Evolutionary conservation across 2,888 invertebrate genomes (phyloP).

Genomic region (Nomada lathburiana): DNA sequence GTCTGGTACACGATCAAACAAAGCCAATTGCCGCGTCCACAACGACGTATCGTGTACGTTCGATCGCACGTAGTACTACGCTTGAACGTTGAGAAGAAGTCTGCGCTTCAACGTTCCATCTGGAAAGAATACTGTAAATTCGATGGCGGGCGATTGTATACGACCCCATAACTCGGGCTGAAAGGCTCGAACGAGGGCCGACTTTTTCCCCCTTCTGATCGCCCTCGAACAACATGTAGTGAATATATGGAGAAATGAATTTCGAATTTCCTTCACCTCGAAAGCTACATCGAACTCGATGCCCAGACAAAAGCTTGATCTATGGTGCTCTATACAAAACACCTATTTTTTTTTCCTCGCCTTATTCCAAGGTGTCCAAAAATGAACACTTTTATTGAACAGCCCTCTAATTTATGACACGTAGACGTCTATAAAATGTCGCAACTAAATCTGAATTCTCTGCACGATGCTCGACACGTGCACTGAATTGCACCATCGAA

Average conservation of each 20-base stretch:
- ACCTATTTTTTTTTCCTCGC: background rate
- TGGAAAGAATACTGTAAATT: constrained; percentile 47
- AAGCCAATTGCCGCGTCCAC: constrained; percentile 48
- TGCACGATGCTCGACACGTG: background rate
- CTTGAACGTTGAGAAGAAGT: constrained; percentile 33
- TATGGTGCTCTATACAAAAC: constrained; percentile 34
- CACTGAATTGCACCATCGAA: background rate
- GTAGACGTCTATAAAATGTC: constrained; percentile 8
- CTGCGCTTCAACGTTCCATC: constrained; percentile 4
- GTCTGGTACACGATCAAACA: constrained; percentile 22
- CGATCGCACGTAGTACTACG: constrained; percentile 22
- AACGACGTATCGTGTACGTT: constrained; percentile 31
- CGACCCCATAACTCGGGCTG: constrained; percentile 46
- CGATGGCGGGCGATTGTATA: constrained; percentile 35
- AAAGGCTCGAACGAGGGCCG: constrained; percentile 14
- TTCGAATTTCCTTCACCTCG: constrained; percentile 20
- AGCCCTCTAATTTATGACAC: constrained; percentile 25
- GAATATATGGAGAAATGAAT: constrained; percentile 25
- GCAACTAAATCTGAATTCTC: background rate
- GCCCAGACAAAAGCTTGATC: constrained; percentile 14
- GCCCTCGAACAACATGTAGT: background rate
- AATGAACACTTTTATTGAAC: constrained; percentile 6
- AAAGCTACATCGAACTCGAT: constrained; percentile 20
- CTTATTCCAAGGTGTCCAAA: background rate
- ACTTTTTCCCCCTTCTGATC: constrained; percentile 25